These are phyloP conservation scores for Dynastes grantii DNA, from an alignment of 2,888 invertebrate genomes.

Conservation along the genomic window DNA sequence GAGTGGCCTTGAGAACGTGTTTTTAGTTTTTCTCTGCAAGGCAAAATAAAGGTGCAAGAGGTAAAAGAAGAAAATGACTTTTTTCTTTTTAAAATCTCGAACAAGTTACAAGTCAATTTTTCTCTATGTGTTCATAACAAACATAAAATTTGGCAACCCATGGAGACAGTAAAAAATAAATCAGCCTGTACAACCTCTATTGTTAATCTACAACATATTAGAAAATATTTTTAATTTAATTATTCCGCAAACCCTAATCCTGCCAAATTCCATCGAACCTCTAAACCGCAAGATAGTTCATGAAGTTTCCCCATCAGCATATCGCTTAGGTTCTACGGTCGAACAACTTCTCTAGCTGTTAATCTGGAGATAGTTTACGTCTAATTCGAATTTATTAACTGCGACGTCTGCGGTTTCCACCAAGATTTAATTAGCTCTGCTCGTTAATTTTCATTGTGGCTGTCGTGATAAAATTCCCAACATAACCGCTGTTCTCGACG, in stretches of 20 bases:
- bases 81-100: too few species aligned
- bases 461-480: neutral
- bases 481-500: neutral
- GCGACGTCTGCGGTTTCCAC: conserved; percentile 35
- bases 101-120: too few species aligned
- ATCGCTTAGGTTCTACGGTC: neutral
- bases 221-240: too few species aligned
- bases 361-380: conserved; percentile 20
- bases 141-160: too few species aligned
- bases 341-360: neutral
- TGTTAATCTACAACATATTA: too few species aligned
- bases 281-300: neutral
- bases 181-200: too few species aligned
- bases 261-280: neutral
- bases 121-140: too few species aligned
- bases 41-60: too few species aligned
- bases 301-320: neutral
- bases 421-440: conserved; percentile 28
- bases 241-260: neutral
- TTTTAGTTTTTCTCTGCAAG: too few species aligned
- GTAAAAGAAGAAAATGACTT: too few species aligned
- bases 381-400: conserved; percentile 40
- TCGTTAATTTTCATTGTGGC: conserved; percentile 33
- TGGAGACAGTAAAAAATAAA: too few species aligned
- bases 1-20: too few species aligned